Evolutionary conservation across 2,113 vertebrate species (phyloP).

Genomic region (Thomomys bottae): DNA sequence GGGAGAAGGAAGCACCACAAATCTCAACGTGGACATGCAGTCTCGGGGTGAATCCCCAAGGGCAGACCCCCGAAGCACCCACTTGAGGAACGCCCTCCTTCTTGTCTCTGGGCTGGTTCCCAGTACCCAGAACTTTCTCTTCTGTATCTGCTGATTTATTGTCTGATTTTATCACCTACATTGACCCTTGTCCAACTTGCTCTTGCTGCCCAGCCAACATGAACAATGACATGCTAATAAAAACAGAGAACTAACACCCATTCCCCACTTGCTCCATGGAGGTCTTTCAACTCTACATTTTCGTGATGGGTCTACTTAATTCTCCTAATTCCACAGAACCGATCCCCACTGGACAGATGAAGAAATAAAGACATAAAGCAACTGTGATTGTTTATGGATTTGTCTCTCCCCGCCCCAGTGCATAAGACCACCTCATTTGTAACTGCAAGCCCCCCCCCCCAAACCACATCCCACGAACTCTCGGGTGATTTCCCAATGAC

Average conservation of each 20-base stretch:
- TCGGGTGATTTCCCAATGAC: too few species aligned
- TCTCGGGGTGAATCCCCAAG: not conserved
- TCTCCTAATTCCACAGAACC: not conserved
- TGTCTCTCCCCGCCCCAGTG: too few species aligned
- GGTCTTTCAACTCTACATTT: not conserved
- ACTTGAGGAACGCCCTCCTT: too few species aligned
- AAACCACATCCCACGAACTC: not conserved
- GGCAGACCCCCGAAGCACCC: not conserved
- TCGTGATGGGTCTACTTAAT: not conserved
- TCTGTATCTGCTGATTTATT: not conserved
- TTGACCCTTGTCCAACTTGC: not conserved
- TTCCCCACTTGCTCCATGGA: not conserved
- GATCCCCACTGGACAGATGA: not conserved
- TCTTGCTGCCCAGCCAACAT: not conserved
- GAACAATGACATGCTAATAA: not conserved
- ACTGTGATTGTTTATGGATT: not conserved
- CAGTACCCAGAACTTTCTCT: rapidly evolving
- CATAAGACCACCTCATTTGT: not conserved
- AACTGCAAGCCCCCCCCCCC: not conserved
- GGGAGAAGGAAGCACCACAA: not conserved
- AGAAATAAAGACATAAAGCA: not conserved
- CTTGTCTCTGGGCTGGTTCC: too few species aligned
- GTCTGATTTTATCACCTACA: not conserved
- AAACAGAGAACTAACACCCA: not conserved
- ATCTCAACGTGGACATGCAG: not conserved